Percentiles rank a stretch among this genome's conserved stretches.
Evolutionary conservation across 2,888 invertebrate genomes (phyloP).

Genomic region (Tineola bisselliella): DNA sequence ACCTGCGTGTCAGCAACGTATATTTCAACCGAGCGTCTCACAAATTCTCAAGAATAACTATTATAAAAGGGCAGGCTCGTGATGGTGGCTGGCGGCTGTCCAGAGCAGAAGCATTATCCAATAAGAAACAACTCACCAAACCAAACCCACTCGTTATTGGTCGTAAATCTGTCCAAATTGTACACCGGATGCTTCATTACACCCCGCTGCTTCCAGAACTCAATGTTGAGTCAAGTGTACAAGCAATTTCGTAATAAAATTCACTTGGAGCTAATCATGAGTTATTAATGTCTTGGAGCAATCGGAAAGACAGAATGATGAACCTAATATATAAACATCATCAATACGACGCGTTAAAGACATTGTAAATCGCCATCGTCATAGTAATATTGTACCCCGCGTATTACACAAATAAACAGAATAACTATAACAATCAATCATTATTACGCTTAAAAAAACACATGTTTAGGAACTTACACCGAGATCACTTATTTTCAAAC

Average conservation of each 20-base stretch:
- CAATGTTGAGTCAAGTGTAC: not conserved
- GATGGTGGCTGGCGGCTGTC: slow-evolving; percentile 17
- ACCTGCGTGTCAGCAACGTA: not conserved
- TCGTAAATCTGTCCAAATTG: slow-evolving; percentile 27
- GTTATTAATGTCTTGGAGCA: not conserved
- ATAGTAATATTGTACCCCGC: too few species aligned
- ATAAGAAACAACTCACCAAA: slow-evolving; percentile 34
- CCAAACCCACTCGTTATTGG: slow-evolving; percentile 27
- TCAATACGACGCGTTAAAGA: too few species aligned
- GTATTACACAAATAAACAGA: too few species aligned
- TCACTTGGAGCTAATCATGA: not conserved
- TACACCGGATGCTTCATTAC: not conserved
- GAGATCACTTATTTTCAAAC: too few species aligned
- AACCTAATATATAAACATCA: too few species aligned
- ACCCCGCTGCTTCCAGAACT: not conserved
- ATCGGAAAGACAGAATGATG: too few species aligned
- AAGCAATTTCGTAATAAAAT: not conserved
- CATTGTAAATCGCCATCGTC: too few species aligned
- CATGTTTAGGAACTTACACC: too few species aligned
- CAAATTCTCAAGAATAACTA: slow-evolving; percentile 21
- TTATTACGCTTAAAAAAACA: too few species aligned
- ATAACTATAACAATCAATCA: too few species aligned
- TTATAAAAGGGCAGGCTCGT: slow-evolving; percentile 20
- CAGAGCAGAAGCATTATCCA: slow-evolving; percentile 34
- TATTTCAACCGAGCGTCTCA: not conserved